A percentile compares a stretch with the other conserved stretches of the same genome.
Conservation (phyloP, 2,797 vertebrate genomes). For the Kryptolebias ocellatus region DNA sequence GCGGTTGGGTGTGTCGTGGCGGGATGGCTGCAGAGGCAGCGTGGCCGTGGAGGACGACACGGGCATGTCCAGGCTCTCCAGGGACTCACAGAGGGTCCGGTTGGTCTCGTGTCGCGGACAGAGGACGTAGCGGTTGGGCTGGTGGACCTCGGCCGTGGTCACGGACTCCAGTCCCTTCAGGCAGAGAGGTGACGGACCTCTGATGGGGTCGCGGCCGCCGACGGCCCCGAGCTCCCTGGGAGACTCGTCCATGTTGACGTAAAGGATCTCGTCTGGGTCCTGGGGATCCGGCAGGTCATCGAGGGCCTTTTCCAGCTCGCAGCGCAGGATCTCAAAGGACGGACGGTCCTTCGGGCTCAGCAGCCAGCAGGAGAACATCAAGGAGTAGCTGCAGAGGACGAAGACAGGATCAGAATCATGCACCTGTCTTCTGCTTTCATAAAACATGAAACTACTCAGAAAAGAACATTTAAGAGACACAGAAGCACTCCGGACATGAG, state of each 20-base stretch:
- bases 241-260: slow-evolving; percentile 93
- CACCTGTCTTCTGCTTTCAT: not conserved
- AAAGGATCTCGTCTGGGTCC: slow-evolving; percentile 90
- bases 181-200: slow-evolving; percentile 61
- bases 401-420: not conserved
- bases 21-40: slow-evolving; percentile 70
- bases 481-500: too few species aligned
- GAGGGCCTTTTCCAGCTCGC: slow-evolving; percentile 87
- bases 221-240: slow-evolving; percentile 84
- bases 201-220: slow-evolving; percentile 80
- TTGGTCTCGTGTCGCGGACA: slow-evolving; percentile 86
- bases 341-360: slow-evolving; percentile 90
- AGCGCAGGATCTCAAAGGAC: slow-evolving; percentile 83
- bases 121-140: slow-evolving; percentile 87
- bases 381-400: slow-evolving; percentile 79
- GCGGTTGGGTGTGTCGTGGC: slow-evolving; percentile 63
- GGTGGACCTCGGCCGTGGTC: slow-evolving; percentile 85
- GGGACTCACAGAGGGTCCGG: slow-evolving; percentile 75
- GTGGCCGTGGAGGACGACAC: slow-evolving; percentile 74
- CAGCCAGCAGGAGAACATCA: slow-evolving; percentile 93
- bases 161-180: slow-evolving; percentile 82
- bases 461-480: too few species aligned
- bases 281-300: slow-evolving; percentile 86
- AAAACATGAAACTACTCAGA: too few species aligned
- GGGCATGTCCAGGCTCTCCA: slow-evolving; percentile 79